Percentiles rank a stretch among this genome's conserved stretches.
These are phyloP conservation scores for Turdus rufiventris DNA, from an alignment of 2,113 vertebrate species.

Conservation along the genomic window DNA sequence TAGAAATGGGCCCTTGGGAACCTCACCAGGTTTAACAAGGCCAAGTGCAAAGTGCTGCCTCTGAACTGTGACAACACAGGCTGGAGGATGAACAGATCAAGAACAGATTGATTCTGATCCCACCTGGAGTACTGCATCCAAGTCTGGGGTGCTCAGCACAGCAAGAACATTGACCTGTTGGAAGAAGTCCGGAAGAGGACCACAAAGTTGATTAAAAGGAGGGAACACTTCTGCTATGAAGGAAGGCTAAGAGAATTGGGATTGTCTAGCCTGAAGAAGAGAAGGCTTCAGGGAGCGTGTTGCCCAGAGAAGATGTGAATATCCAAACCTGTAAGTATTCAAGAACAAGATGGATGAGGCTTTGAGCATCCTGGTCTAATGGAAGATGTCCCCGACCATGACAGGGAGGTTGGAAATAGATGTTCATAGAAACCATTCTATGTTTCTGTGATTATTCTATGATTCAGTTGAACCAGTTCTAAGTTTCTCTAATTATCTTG, in stretches of 20 bases:
- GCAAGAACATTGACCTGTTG: fast-evolving
- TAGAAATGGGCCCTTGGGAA: fast-evolving
- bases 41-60: neutral
- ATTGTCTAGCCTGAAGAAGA: neutral
- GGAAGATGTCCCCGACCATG: neutral
- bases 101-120: neutral
- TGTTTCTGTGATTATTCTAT: neutral
- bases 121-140: neutral
- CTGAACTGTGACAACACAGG: neutral
- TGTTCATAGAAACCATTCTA: neutral
- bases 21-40: neutral
- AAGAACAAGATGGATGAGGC: neutral
- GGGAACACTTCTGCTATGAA: no score
- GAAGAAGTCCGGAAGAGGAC: neutral
- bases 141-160: neutral
- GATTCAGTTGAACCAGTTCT: neutral
- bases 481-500: neutral
- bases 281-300: no score
- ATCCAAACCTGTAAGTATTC: neutral
- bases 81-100: fast-evolving
- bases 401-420: neutral
- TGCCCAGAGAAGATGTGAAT: neutral
- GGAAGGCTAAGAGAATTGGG: neutral
- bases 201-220: fast-evolving
- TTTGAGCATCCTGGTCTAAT: neutral